Base-by-base conservation (phyloP, 2,888 invertebrate genomes). In the Timema cristinae region DNA sequence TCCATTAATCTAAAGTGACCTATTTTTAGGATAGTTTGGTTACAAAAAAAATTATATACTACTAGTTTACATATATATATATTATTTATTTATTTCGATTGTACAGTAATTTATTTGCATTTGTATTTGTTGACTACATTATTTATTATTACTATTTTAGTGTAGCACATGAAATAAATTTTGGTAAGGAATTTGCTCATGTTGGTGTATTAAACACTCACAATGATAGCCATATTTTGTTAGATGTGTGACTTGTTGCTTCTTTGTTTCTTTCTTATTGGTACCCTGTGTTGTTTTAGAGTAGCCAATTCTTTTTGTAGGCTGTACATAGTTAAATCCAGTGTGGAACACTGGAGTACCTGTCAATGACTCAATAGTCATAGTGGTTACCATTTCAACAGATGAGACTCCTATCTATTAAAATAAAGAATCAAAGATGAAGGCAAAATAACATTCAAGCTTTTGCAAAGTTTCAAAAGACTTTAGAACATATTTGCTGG, bases 381-480 rank as follows among this genome's bases (percentile, higher is more conserved):
- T 63, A 63, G 47, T 63, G 48, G 63, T 63, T 63, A 63, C 63
- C 63, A 63, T 63, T 63, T 32, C 63, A 63, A 63, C 63, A 32
- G 10, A 9, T 9, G 63, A 63, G 6, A 63, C 32, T 63, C 7
- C 63, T 11, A 63, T 48, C 1, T 63, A 48, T 63, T 48, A 63
- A 47, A 63, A 63, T 48, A 63, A 63, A 59, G 50, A 50, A 51
- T 70, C 66, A 52, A 56, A 66, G 67, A 72, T 66, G 49, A 49
- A 11, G 63, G 16, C 47, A 63, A 32, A 63, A 68, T 70, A 63
- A 32, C 32, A 63, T 63, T 63, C 32, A 48, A 74, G 71, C 71
- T 75, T 73, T 75, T 73, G 74, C 74, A 75, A 76, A 75, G 74
- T 75, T 73, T 73, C 67, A 72, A 74, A 70, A 56, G 71, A 72